These are phyloP conservation scores for Ichneumon xanthorius DNA, from an alignment of 2,888 invertebrate species.

Conservation along the genomic window DNA sequence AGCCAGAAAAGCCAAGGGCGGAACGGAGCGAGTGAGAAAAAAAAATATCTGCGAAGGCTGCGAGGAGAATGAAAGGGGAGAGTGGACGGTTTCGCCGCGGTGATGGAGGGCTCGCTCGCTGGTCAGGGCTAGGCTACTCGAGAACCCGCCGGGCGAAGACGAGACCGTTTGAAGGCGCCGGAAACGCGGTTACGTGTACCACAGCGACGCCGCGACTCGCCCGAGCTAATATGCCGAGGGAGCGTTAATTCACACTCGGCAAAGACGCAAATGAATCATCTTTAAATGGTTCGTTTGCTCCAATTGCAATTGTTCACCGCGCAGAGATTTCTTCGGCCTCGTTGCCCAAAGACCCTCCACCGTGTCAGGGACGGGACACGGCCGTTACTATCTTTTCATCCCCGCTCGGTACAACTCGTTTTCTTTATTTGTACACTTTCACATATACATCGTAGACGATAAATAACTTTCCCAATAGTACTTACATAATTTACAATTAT, in stretches of 20 bases:
- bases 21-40: not conserved
- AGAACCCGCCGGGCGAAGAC: not conserved
- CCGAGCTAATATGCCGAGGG: constrained; percentile 44
- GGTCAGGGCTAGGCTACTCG: constrained; percentile 15
- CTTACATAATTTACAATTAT: constrained; percentile 59
- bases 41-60: constrained; percentile 1
- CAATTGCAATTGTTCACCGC: constrained; percentile 75
- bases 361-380: constrained; percentile 57
- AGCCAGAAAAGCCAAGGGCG: not conserved
- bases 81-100: not conserved
- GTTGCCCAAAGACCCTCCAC: constrained; percentile 17
- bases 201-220: not conserved
- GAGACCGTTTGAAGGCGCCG: constrained; percentile 17
- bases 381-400: too few relatives aligned
- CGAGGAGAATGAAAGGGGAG: constrained; percentile 51
- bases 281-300: constrained; percentile 74
- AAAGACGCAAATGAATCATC: constrained; percentile 75
- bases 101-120: not conserved
- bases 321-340: constrained; percentile 57
- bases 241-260: constrained; percentile 14
- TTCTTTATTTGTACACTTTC: constrained; percentile 45
- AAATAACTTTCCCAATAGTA: constrained; percentile 49
- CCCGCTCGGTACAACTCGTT: too few relatives aligned
- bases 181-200: not conserved
- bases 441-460: constrained; percentile 42